Evolutionary conservation across 1,140 invertebrate genomes (phyloP).

Genomic region (Magallana ariakensis): DNA sequence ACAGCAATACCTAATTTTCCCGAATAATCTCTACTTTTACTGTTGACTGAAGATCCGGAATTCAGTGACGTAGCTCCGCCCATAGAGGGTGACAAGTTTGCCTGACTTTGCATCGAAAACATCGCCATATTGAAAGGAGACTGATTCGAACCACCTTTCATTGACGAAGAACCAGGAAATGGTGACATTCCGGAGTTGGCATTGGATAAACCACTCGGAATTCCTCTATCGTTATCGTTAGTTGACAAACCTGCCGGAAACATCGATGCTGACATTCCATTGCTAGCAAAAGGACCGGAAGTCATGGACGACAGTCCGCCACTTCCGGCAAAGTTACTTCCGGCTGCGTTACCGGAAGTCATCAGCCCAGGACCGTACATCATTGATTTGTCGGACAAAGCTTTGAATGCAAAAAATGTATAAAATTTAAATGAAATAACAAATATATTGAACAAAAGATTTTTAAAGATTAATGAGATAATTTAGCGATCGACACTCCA

Average conservation of each 20-base stretch:
- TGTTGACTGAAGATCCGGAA: neutral
- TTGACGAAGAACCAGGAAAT: neutral
- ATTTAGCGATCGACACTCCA: neutral
- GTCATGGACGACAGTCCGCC: neutral
- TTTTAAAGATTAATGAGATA: neutral
- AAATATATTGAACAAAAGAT: neutral
- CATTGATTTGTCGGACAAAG: neutral
- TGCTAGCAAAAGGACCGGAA: neutral
- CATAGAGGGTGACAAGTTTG: neutral
- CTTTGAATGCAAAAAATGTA: neutral
- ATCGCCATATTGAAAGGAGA: slow-evolving; percentile 1
- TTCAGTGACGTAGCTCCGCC: neutral
- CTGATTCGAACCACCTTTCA: neutral
- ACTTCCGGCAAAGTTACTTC: neutral
- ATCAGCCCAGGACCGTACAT: neutral
- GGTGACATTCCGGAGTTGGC: neutral
- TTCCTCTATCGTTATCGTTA: neutral
- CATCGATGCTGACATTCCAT: neutral
- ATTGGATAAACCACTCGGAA: neutral
- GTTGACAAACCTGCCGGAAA: neutral
- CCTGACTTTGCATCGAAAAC: slow-evolving; percentile 17
- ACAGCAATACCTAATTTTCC: no score
- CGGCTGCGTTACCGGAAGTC: neutral
- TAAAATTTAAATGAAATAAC: neutral
- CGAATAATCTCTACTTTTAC: no score